These are phyloP conservation scores for Potorous gilbertii DNA, from an alignment of 2,797 vertebrate species.

Conservation along the genomic window DNA sequence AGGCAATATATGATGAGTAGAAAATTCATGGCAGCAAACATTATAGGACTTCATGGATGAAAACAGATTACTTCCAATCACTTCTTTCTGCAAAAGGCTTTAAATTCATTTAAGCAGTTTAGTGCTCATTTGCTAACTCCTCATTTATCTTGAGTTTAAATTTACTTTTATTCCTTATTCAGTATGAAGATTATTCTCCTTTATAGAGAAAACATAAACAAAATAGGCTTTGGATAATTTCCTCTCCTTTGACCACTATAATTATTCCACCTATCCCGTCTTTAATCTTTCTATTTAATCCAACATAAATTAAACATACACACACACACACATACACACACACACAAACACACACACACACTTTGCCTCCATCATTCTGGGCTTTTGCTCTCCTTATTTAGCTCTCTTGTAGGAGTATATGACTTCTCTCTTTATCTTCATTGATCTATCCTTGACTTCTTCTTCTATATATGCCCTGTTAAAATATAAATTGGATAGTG, in stretches of 20 bases:
- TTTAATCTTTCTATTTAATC: not conserved
- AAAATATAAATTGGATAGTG: not conserved
- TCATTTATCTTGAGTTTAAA: not conserved
- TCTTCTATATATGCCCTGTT: not conserved
- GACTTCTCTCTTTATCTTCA: not conserved
- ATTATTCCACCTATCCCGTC: not conserved
- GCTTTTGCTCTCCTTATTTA: not conserved
- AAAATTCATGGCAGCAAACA: not conserved
- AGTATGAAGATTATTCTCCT: not conserved
- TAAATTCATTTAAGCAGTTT: not conserved
- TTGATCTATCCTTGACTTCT: not conserved
- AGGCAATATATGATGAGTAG: not conserved
- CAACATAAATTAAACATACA: not conserved
- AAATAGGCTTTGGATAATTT: not conserved
- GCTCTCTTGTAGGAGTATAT: not conserved
- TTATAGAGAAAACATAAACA: not conserved
- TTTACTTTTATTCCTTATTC: not conserved
- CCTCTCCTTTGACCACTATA: not conserved
- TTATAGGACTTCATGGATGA: not conserved
- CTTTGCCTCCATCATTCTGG: not conserved
- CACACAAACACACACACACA: not conserved
- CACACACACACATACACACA: too few relatives aligned
- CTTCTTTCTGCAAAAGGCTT: not conserved
- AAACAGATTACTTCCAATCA: not conserved
- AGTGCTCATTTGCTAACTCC: not conserved